Conservation (phyloP, 1,140 invertebrate species). For the Branchinecta lynchi region DNA sequence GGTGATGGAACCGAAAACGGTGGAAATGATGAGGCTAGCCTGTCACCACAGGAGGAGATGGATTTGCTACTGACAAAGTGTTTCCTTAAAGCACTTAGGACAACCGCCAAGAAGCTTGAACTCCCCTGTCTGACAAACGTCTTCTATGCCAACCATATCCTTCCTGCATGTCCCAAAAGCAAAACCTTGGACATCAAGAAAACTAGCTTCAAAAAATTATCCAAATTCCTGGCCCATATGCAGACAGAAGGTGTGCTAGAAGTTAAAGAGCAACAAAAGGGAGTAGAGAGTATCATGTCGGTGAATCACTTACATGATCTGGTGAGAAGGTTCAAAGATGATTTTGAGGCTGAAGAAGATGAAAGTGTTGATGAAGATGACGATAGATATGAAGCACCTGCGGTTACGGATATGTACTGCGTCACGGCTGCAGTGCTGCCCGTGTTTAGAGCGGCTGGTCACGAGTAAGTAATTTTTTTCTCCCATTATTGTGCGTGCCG, state of each 20-base stretch:
- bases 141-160: conserved; percentile 61
- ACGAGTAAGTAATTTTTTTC: conserved; percentile 34
- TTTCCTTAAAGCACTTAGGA: conserved; percentile 58
- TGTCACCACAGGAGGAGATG: conserved; percentile 39
- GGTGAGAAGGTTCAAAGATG: conserved; percentile 27
- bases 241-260: conserved; percentile 42
- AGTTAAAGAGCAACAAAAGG: conserved; percentile 51
- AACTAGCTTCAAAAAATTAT: conserved; percentile 72
- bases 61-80: conserved; percentile 56
- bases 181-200: conserved; percentile 64
- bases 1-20: conserved; percentile 17
- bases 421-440: conserved; percentile 48
- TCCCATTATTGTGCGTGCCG: not conserved
- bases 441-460: conserved; percentile 41
- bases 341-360: conserved; percentile 31
- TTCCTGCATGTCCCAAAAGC: conserved; percentile 48
- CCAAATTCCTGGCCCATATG: conserved; percentile 52
- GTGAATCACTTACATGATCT: conserved; percentile 41
- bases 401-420: conserved; percentile 48
- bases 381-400: conserved; percentile 33
- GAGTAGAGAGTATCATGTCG: conserved; percentile 48
- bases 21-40: conserved; percentile 24
- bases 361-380: conserved; percentile 27
- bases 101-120: conserved; percentile 39
- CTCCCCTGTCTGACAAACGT: conserved; percentile 56